These are phyloP conservation scores for Ceramica pisi DNA, from an alignment of 2,888 invertebrate genomes.

Conservation along the genomic window DNA sequence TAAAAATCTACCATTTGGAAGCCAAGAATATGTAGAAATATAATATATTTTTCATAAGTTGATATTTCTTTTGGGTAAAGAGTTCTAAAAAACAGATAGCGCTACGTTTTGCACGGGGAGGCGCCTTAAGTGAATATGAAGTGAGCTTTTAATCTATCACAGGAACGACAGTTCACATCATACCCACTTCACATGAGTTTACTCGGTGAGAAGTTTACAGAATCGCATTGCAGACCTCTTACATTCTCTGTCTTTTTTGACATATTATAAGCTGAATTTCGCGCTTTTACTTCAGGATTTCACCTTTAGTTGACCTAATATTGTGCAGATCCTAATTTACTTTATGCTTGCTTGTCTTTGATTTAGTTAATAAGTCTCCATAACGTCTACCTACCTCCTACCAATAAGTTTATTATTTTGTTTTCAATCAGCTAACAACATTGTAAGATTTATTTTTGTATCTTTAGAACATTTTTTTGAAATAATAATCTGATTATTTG, in stretches of 20 bases:
- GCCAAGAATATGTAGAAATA: too few species aligned
- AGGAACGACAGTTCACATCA: too few species aligned
- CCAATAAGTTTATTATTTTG: not conserved
- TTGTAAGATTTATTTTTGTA: not conserved
- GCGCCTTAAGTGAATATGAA: too few species aligned
- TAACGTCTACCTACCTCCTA: constrained; percentile 33
- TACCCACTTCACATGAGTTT: too few species aligned
- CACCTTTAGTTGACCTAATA: constrained; percentile 1
- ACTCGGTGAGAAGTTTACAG: too few species aligned
- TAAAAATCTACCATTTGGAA: too few species aligned
- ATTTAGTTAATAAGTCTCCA: not conserved
- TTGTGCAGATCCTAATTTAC: constrained; percentile 1
- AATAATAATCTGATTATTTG: constrained; percentile 10
- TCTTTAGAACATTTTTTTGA: not conserved
- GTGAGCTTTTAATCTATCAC: too few species aligned
- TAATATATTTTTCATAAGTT: too few species aligned
- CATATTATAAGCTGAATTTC: not conserved
- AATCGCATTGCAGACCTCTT: not conserved
- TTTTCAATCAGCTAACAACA: not conserved
- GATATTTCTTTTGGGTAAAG: too few species aligned
- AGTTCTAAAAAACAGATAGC: too few species aligned
- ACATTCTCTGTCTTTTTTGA: not conserved
- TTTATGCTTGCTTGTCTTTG: constrained; percentile 1
- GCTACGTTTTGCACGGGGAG: too few species aligned
- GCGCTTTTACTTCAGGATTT: not conserved